These are phyloP conservation scores for Calosoma granatense DNA, from an alignment of 1,140 invertebrate genomes.

Conservation along the genomic window DNA sequence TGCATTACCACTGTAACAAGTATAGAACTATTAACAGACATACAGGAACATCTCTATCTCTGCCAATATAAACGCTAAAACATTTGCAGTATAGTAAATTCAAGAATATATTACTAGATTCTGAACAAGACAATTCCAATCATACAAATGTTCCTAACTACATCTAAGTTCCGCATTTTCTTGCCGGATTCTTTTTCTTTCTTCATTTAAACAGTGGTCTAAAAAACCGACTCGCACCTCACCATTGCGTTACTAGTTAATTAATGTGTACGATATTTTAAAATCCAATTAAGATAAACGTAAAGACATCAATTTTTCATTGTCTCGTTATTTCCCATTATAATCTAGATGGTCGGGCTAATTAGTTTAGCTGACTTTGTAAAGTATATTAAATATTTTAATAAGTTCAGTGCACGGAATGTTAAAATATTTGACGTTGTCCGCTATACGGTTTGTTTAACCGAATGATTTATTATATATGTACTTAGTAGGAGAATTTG, in stretches of 20 bases:
- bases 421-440: too few species aligned
- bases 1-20: conserved; percentile 81
- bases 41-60: too few species aligned
- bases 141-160: too few species aligned
- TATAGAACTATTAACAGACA: too few species aligned
- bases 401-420: background rate
- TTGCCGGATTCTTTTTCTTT: too few species aligned
- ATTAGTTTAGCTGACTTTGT: conserved; percentile 1
- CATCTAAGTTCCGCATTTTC: too few species aligned
- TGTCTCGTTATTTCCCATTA: conserved; percentile 5
- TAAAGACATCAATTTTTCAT: conserved; percentile 7
- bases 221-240: too few species aligned
- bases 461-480: background rate
- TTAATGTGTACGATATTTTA: conserved; percentile 2
- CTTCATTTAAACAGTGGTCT: too few species aligned
- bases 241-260: too few species aligned
- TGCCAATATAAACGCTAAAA: background rate
- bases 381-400: background rate
- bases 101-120: background rate
- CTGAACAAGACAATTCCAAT: conserved; percentile 6
- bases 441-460: background rate
- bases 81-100: background rate
- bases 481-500: too few species aligned
- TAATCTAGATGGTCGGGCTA: conserved; percentile 1
- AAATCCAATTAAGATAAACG: conserved; percentile 6